Conservation (phyloP, 2,888 invertebrate genomes). For the Calameuta idolon region DNA sequence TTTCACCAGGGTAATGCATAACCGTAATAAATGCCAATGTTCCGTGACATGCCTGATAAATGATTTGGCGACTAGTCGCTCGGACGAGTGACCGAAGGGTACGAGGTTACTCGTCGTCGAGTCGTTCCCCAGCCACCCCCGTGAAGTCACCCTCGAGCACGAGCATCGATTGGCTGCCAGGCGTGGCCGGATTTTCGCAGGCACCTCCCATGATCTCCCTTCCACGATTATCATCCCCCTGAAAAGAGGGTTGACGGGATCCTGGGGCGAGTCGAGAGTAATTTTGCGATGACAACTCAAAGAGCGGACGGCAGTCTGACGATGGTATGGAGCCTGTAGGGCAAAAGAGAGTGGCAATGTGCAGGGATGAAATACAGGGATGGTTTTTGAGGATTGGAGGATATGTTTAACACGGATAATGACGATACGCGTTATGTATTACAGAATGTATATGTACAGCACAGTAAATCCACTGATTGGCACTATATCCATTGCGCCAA, state of each 20-base stretch:
- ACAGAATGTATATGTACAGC: conserved; percentile 20
- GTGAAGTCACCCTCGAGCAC: conserved; percentile 63
- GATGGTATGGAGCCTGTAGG: background rate
- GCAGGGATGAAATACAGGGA: conserved; percentile 19
- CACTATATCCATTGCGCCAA: no score
- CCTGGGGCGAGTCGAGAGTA: conserved; percentile 10
- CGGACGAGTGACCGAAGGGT: conserved; percentile 30
- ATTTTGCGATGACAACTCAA: conserved; percentile 24
- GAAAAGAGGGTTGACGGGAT: conserved; percentile 4
- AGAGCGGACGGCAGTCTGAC: conserved; percentile 1
- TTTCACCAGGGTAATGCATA: background rate
- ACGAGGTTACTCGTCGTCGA: conserved; percentile 23
- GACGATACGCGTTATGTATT: conserved; percentile 43
- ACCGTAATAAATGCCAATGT: conserved; percentile 1
- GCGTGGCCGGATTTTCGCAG: conserved; percentile 14
- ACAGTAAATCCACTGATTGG: background rate
- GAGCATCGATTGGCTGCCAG: conserved; percentile 28
- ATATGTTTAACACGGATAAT: conserved; percentile 47
- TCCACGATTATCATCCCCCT: conserved; percentile 17
- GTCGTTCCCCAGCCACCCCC: conserved; percentile 65
- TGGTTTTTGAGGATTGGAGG: conserved; percentile 15
- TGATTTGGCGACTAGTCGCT: conserved; percentile 13
- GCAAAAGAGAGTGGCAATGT: conserved; percentile 7
- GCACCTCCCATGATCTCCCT: conserved; percentile 6
- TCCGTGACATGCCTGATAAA: conserved; percentile 10